Conservation (phyloP, 2,888 invertebrate species). For the Drosophila longiperda region DNA sequence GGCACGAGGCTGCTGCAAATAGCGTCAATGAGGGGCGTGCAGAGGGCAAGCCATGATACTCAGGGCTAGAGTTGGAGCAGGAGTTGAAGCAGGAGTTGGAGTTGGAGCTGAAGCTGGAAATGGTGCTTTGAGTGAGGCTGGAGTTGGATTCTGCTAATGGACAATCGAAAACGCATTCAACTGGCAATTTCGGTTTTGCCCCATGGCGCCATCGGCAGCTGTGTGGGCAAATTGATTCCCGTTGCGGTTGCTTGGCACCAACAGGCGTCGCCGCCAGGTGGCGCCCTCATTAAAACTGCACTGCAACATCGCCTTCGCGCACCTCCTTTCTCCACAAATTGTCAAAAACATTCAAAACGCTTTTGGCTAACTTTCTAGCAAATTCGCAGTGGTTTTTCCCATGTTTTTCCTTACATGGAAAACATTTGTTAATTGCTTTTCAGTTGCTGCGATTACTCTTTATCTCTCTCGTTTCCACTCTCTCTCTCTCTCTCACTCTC, state of each 20-base stretch:
- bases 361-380: conserved; percentile 6
- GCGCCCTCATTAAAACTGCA: conserved; percentile 72
- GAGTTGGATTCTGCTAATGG: conserved; percentile 66
- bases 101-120: conserved; percentile 5
- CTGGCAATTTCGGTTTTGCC: conserved; percentile 75
- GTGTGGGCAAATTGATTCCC: conserved; percentile 73
- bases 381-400: conserved; percentile 23
- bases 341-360: conserved; percentile 65
- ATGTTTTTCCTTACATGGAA: conserved; percentile 49
- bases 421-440: conserved; percentile 77
- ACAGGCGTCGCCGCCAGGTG: conserved; percentile 65
- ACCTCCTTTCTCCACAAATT: conserved; percentile 15
- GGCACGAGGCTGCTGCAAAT: conserved; percentile 65
- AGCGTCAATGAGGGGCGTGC: conserved; percentile 14
- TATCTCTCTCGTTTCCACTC: neutral
- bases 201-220: conserved; percentile 53
- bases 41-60: conserved; percentile 43
- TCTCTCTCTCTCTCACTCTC: neutral
- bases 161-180: conserved; percentile 81
- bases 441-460: conserved; percentile 1
- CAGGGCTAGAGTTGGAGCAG: conserved; percentile 10
- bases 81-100: conserved; percentile 8
- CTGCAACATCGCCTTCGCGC: conserved; percentile 36
- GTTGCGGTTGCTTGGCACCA: conserved; percentile 70
- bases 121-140: conserved; percentile 5